Evolutionary conservation across 1,140 invertebrate genomes (phyloP).

Genomic region (Dendrolimus kikuchii): DNA sequence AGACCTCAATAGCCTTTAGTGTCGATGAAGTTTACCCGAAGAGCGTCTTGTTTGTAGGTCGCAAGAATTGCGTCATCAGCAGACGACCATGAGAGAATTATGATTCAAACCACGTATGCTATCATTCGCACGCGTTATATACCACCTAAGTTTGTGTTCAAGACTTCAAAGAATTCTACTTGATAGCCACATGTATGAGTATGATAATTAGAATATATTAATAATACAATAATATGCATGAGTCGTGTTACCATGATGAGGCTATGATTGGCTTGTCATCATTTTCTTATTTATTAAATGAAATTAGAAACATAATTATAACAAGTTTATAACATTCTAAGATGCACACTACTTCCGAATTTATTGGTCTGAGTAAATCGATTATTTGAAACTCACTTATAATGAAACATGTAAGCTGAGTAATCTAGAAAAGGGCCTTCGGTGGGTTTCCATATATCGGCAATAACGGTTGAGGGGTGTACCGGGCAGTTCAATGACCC

Average conservation of each 20-base stretch:
- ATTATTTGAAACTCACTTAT: too few species aligned
- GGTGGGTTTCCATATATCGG: slow-evolving; percentile 54
- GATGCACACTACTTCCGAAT: too few species aligned
- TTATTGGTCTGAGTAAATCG: too few species aligned
- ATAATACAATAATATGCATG: too few species aligned
- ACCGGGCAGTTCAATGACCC: slow-evolving; percentile 40
- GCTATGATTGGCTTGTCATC: too few species aligned
- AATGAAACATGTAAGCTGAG: not conserved
- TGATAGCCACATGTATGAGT: too few species aligned
- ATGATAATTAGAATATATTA: too few species aligned
- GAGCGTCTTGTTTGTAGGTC: slow-evolving; percentile 43
- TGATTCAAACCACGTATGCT: slow-evolving; percentile 32
- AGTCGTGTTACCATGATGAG: too few species aligned
- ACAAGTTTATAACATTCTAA: too few species aligned
- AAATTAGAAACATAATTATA: too few species aligned
- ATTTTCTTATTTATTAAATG: too few species aligned
- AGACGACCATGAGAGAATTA: slow-evolving; percentile 21
- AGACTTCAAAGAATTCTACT: too few species aligned
- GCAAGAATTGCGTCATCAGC: slow-evolving; percentile 42
- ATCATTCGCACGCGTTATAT: slow-evolving; percentile 17
- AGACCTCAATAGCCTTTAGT: not conserved
- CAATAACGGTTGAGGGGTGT: slow-evolving; percentile 58
- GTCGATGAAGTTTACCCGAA: slow-evolving; percentile 17
- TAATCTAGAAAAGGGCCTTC: slow-evolving; percentile 20
- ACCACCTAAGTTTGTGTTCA: not conserved